Conservation (phyloP, 2,797 vertebrate species). For the Pyrocephalus nanus region DNA sequence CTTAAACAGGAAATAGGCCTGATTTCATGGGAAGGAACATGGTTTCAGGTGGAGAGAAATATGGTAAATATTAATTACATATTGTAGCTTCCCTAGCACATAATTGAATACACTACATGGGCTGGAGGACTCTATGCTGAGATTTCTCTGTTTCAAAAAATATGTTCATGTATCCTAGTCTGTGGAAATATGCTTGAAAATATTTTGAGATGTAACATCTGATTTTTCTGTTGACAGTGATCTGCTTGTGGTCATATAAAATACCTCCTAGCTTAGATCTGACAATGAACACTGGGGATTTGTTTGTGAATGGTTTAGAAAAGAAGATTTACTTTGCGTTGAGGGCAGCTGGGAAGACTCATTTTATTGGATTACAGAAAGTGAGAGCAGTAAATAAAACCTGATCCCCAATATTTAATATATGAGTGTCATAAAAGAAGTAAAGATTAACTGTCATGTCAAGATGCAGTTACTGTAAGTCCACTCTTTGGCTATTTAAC, state of each 20-base stretch:
- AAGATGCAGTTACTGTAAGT: not conserved
- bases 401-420: constrained; percentile 32
- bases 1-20: not conserved
- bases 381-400: constrained; percentile 48
- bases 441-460: constrained; percentile 7
- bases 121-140: not conserved
- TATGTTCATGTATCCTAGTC: not conserved
- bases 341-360: constrained; percentile 25
- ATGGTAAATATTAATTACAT: not conserved
- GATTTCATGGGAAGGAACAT: not conserved
- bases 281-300: constrained; percentile 35
- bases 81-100: not conserved
- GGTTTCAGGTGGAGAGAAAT: not conserved
- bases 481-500: not conserved
- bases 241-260: constrained; percentile 18
- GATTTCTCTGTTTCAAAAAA: not conserved
- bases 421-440: not conserved
- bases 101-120: not conserved
- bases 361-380: constrained; percentile 30
- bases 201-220: constrained; percentile 14
- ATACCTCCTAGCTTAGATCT: constrained; percentile 33
- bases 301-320: not conserved
- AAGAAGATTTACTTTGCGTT: constrained; percentile 45
- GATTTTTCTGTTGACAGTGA: constrained; percentile 1
- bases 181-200: not conserved